Conservation (phyloP, 2,888 invertebrate genomes). For the Platypus cylindrus region DNA sequence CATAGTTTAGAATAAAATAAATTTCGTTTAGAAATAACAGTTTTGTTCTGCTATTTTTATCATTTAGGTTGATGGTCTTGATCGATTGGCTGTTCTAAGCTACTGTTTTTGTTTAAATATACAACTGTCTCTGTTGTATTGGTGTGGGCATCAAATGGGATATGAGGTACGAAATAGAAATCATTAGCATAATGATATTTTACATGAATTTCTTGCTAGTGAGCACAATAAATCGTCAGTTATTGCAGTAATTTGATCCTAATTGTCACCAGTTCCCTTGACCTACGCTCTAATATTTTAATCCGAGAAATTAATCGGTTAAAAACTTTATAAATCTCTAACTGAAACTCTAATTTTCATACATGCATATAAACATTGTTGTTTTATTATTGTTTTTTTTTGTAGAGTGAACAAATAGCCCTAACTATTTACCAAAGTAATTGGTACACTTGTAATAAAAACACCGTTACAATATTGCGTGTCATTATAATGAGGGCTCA, state of each 20-base stretch:
- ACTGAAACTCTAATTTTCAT: background rate
- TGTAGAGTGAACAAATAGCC: conserved; percentile 8
- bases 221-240: no score
- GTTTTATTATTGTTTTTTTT: background rate
- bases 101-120: conserved; percentile 7
- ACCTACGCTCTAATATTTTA: no score
- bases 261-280: no score
- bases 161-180: conserved; percentile 8
- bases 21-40: no score
- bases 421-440: conserved; percentile 6
- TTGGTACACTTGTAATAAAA: conserved; percentile 5
- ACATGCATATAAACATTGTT: background rate
- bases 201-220: no score
- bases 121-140: conserved; percentile 13
- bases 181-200: background rate
- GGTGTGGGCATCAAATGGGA: conserved; percentile 11
- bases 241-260: no score
- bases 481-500: conserved; percentile 7
- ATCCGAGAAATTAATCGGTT: background rate
- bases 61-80: conserved; percentile 5
- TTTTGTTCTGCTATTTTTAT: background rate
- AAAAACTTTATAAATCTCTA: background rate
- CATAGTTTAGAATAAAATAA: no score
- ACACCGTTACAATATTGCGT: conserved; percentile 3
- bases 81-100: conserved; percentile 3